Percentiles rank a stretch among this genome's conserved stretches.
Conservation (phyloP, 2,888 invertebrate species). For the Nemurella pictetii region DNA sequence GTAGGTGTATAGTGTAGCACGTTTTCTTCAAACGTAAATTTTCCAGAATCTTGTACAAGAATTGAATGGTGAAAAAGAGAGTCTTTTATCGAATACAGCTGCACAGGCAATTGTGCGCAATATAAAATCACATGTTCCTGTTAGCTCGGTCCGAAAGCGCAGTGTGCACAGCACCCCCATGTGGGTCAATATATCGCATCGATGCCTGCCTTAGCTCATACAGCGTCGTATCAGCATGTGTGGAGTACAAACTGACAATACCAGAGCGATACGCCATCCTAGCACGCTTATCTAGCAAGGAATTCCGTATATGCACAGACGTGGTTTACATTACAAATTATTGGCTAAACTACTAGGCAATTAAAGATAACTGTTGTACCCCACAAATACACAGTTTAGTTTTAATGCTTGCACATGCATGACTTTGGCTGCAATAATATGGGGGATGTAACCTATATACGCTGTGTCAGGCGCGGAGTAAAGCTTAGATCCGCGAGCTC, state of each 20-base stretch:
- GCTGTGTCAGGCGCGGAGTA: neutral
- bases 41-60: neutral
- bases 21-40: neutral
- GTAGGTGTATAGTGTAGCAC: neutral
- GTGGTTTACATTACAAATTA: constrained; percentile 40
- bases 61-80: too few species aligned
- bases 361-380: constrained; percentile 39
- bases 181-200: neutral
- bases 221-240: constrained; percentile 6
- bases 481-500: constrained; percentile 3
- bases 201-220: neutral
- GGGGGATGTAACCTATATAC: constrained; percentile 18
- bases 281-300: constrained; percentile 37
- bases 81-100: too few species aligned
- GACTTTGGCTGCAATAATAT: constrained; percentile 19
- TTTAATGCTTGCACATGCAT: constrained; percentile 23
- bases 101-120: neutral
- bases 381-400: constrained; percentile 36
- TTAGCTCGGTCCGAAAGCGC: neutral
- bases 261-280: neutral
- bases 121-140: neutral
- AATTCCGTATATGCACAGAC: constrained; percentile 33
- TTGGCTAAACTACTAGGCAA: constrained; percentile 38
- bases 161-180: neutral
- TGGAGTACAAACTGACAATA: constrained; percentile 12